A percentile compares a stretch with the other conserved stretches of the same genome.
Evolutionary conservation across 2,113 vertebrate genomes (phyloP).

Genomic region (Phoxinus phoxinus): DNA sequence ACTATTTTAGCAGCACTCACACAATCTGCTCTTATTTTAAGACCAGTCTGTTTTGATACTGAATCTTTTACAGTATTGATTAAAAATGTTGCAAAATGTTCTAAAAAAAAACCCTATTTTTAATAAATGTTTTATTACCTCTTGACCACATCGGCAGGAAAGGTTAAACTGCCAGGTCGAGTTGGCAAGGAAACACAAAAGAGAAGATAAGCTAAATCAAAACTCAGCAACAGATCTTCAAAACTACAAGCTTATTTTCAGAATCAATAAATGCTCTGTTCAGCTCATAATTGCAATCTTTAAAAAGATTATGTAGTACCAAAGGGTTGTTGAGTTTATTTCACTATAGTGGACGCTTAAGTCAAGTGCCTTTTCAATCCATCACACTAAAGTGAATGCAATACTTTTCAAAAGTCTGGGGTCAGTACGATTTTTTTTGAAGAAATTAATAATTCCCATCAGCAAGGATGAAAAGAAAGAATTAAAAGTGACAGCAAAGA

Average conservation of each 20-base stretch:
- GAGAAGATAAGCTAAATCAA: not conserved
- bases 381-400: not conserved
- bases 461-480: not conserved
- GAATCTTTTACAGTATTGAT: not conserved
- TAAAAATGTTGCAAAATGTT: not conserved
- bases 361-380: not conserved
- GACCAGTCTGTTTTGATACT: not conserved
- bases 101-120: slow-evolving; percentile 13
- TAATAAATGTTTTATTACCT: not conserved
- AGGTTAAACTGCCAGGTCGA: not conserved
- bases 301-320: not conserved
- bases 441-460: not conserved
- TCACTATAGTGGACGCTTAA: not conserved
- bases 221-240: not conserved
- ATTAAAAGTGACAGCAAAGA: no score
- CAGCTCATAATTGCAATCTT: not conserved
- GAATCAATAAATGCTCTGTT: slow-evolving; percentile 13
- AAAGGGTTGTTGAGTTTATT: slow-evolving; percentile 13
- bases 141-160: not conserved
- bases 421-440: not conserved
- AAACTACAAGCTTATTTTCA: not conserved
- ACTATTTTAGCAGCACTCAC: not conserved
- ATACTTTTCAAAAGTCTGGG: not conserved
- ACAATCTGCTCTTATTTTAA: not conserved
- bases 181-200: not conserved